Evolutionary conservation across 2,888 invertebrate genomes (phyloP).

Genomic region (Epiblema foenella): DNA sequence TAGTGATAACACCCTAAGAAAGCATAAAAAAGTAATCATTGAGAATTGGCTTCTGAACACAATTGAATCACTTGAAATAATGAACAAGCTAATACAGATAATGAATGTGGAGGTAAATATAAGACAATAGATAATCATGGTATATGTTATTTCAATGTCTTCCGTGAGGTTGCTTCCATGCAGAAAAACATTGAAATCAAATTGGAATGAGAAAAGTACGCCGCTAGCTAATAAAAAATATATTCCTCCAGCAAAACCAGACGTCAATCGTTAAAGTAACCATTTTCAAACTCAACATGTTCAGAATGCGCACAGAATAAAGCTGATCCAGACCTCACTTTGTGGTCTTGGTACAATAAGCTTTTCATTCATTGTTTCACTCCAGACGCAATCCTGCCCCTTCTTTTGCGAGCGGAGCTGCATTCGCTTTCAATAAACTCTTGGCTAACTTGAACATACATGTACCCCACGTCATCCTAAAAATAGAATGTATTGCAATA

Average conservation of each 20-base stretch:
- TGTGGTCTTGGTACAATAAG: constrained; percentile 70
- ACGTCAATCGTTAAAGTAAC: constrained; percentile 42
- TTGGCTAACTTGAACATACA: constrained; percentile 62
- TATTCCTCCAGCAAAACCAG: constrained; percentile 10
- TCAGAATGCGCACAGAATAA: constrained; percentile 54
- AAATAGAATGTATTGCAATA: not conserved
- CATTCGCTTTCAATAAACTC: constrained; percentile 80
- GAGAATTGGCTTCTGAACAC: too few species aligned
- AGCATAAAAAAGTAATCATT: too few species aligned
- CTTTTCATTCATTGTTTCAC: constrained; percentile 77
- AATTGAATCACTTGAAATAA: too few species aligned
- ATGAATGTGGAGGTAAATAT: not conserved
- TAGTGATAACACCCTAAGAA: too few species aligned
- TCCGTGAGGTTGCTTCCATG: not conserved
- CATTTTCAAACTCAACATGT: constrained; percentile 53
- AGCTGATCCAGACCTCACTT: constrained; percentile 53
- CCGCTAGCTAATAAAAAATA: too few species aligned
- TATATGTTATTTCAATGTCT: not conserved
- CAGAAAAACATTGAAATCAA: not conserved
- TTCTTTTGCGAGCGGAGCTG: constrained; percentile 68
- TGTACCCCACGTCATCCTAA: not conserved
- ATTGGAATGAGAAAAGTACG: not conserved
- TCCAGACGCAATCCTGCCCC: constrained; percentile 70
- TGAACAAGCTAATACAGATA: not conserved
- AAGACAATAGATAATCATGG: not conserved